A percentile compares a stretch with the other conserved stretches of the same genome.
Evolutionary conservation across 2,888 invertebrate genomes (phyloP).

Genomic region (Hypomecis atomaria): DNA sequence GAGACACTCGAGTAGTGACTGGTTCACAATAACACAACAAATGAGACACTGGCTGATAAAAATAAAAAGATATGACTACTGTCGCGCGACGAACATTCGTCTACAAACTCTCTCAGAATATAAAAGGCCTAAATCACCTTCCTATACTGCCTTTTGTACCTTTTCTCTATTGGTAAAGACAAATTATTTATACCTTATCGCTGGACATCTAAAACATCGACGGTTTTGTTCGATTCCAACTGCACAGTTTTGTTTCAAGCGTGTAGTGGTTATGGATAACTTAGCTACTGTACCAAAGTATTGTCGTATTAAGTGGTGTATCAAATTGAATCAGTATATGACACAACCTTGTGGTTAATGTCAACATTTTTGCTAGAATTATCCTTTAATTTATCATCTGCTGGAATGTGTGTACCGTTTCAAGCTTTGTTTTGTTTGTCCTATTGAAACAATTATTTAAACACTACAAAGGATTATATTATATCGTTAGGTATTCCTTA

Average conservation of each 20-base stretch:
- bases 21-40: conserved; percentile 61
- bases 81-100: conserved; percentile 51
- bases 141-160: not conserved
- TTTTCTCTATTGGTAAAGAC: not conserved
- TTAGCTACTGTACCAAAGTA: conserved; percentile 50
- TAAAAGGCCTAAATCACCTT: conserved; percentile 26
- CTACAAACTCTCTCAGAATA: conserved; percentile 8
- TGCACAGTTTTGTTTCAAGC: conserved; percentile 39
- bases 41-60: conserved; percentile 56
- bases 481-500: no score
- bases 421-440: not conserved
- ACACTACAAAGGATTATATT: no score
- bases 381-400: not conserved
- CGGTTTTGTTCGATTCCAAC: conserved; percentile 47
- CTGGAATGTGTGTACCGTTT: not conserved
- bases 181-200: conserved; percentile 41
- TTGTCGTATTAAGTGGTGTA: conserved; percentile 57
- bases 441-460: conserved; percentile 1
- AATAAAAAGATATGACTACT: conserved; percentile 48
- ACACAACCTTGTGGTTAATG: conserved; percentile 9
- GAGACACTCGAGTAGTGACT: conserved; percentile 56
- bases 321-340: conserved; percentile 27
- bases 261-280: conserved; percentile 47
- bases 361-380: not conserved
- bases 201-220: conserved; percentile 53